Conservation (phyloP, 2,113 vertebrate genomes). For the Apaloderma vittatum region DNA sequence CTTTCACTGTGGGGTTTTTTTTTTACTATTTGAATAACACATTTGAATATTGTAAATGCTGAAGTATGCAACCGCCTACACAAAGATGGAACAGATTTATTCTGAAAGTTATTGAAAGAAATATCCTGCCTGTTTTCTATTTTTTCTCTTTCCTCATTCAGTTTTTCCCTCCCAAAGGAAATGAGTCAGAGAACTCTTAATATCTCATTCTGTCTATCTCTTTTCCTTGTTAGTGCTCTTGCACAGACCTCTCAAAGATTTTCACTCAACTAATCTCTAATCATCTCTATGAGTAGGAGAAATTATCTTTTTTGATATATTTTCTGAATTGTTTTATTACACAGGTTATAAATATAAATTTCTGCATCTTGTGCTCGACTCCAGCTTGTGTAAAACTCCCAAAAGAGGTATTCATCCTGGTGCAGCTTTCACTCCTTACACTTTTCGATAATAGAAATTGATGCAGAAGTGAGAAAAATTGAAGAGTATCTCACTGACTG, state of each 20-base stretch:
- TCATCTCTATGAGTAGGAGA: neutral
- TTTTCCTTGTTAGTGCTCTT: neutral
- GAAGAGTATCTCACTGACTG: neutral
- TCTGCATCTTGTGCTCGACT: neutral
- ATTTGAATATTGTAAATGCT: neutral
- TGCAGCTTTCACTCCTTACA: neutral
- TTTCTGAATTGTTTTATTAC: neutral
- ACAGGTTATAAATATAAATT: neutral
- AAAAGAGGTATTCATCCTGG: neutral
- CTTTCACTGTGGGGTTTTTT: neutral
- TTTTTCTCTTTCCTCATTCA: conserved; percentile 36
- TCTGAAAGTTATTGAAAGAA: conserved; percentile 21
- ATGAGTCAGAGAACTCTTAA: conserved; percentile 34
- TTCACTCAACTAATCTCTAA: neutral
- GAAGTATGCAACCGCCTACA: neutral
- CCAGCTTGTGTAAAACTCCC: neutral
- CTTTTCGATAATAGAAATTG: neutral
- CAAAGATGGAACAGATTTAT: neutral
- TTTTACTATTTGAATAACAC: neutral
- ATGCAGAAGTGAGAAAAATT: neutral
- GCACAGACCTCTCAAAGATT: neutral
- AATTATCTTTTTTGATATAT: neutral
- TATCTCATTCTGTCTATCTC: conserved; percentile 21
- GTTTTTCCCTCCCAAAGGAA: conserved; percentile 34
- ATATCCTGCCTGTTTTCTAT: neutral